These are phyloP conservation scores for Cherax destructor DNA, from an alignment of 1,140 invertebrate genomes.

Conservation along the genomic window DNA sequence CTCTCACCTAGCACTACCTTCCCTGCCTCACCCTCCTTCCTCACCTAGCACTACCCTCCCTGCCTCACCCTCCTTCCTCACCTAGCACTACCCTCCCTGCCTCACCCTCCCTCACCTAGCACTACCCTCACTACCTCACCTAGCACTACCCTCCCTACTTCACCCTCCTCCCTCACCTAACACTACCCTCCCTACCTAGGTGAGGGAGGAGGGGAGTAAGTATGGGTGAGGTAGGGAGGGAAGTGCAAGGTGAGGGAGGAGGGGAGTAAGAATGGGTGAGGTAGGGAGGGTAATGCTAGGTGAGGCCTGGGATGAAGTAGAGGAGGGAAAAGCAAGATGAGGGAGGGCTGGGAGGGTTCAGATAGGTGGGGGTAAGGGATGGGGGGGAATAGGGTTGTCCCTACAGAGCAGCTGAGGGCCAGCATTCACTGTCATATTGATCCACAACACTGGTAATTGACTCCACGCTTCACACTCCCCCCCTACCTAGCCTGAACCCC, in stretches of 20 bases:
- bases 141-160: too few relatives aligned
- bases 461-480: background rate
- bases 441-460: constrained; percentile 26
- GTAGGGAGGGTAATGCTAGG: background rate
- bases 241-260: background rate
- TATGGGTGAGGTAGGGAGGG: background rate
- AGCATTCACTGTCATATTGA: constrained; percentile 26
- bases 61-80: too few relatives aligned
- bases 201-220: background rate
- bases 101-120: too few relatives aligned
- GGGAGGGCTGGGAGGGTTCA: background rate
- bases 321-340: background rate
- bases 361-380: background rate
- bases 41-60: too few relatives aligned
- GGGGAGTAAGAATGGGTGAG: background rate
- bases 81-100: too few relatives aligned
- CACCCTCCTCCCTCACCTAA: too few relatives aligned
- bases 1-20: too few relatives aligned
- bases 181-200: too few relatives aligned
- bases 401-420: background rate
- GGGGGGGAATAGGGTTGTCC: background rate
- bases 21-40: too few relatives aligned
- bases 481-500: background rate
- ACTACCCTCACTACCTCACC: too few relatives aligned
- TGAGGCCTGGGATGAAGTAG: background rate